Evolutionary conservation across 2,888 invertebrate species (phyloP).

Genomic region (Phengaris alcon): DNA sequence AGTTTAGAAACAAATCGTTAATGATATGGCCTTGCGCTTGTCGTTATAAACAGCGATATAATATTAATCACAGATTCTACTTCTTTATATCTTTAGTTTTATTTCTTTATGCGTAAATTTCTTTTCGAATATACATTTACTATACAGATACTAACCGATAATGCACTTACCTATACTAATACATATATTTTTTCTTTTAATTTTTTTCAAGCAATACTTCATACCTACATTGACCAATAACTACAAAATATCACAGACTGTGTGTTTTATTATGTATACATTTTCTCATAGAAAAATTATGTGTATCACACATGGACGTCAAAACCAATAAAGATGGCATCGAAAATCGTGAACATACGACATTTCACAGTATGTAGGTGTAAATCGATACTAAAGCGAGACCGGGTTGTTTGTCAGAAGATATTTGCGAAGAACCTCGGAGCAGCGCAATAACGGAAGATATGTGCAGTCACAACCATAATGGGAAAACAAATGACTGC

Average conservation of each 20-base stretch:
- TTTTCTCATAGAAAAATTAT: slow-evolving; percentile 78
- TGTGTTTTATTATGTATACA: slow-evolving; percentile 79
- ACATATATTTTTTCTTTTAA: slow-evolving; percentile 74
- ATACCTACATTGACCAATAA: slow-evolving; percentile 75
- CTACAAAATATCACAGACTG: slow-evolving; percentile 80
- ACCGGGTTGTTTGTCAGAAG: slow-evolving; percentile 68
- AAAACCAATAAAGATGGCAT: slow-evolving; percentile 75
- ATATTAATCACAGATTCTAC: slow-evolving; percentile 75
- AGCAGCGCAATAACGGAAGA: slow-evolving; percentile 42
- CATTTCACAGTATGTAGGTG: slow-evolving; percentile 45
- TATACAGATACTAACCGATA: slow-evolving; percentile 72
- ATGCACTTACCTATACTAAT: slow-evolving; percentile 67
- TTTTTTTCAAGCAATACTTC: slow-evolving; percentile 76
- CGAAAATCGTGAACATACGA: slow-evolving; percentile 69
- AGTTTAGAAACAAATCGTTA: slow-evolving; percentile 68
- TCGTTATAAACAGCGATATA: slow-evolving; percentile 65
- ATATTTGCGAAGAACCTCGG: slow-evolving; percentile 52
- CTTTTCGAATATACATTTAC: slow-evolving; percentile 66
- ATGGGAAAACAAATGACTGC: slow-evolving; percentile 58
- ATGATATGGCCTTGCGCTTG: slow-evolving; percentile 75
- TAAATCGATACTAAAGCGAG: slow-evolving; percentile 12
- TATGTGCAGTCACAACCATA: slow-evolving; percentile 77
- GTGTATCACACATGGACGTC: slow-evolving; percentile 79
- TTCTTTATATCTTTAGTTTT: slow-evolving; percentile 58
- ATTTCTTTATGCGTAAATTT: slow-evolving; percentile 49